Conservation (phyloP, 2,797 vertebrate species). For the Sebastiscus tertius region DNA sequence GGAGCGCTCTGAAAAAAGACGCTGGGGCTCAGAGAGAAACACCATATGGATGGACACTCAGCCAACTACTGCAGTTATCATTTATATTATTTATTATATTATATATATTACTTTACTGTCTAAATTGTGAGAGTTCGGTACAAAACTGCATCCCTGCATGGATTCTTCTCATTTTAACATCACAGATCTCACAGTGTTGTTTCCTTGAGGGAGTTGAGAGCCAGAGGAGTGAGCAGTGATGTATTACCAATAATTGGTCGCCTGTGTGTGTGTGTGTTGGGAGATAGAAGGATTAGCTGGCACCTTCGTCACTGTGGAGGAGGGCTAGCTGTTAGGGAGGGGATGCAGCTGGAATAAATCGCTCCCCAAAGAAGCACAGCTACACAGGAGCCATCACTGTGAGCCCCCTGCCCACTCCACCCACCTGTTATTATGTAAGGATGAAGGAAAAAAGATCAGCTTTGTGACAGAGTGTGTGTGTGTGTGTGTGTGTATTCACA, state of each 20-base stretch:
- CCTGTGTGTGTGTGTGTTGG: conserved; percentile 32
- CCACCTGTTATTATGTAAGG: conserved; percentile 79
- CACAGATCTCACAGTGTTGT: background rate
- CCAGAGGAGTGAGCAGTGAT: conserved; percentile 31
- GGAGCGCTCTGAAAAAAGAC: too few species aligned
- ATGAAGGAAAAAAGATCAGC: conserved; percentile 54
- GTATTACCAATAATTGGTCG: conserved; percentile 48
- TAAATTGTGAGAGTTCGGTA: background rate
- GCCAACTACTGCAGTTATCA: background rate
- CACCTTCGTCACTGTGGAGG: conserved; percentile 66
- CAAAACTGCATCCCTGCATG: background rate
- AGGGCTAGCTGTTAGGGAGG: conserved; percentile 51
- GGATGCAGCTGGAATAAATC: conserved; percentile 72
- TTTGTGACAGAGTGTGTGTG: conserved; percentile 19
- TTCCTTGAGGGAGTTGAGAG: conserved; percentile 22
- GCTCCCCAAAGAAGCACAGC: conserved; percentile 62
- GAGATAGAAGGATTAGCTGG: conserved; percentile 62
- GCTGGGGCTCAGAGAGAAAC: too few species aligned
- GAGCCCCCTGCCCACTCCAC: conserved; percentile 68
- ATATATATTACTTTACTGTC: background rate
- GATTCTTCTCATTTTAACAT: background rate
- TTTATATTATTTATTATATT: background rate
- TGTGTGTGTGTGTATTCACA: conserved; percentile 6
- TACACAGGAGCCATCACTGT: conserved; percentile 60
- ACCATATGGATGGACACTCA: too few species aligned